Conservation (phyloP, 2,888 invertebrate genomes). For the Buathra laborator region DNA sequence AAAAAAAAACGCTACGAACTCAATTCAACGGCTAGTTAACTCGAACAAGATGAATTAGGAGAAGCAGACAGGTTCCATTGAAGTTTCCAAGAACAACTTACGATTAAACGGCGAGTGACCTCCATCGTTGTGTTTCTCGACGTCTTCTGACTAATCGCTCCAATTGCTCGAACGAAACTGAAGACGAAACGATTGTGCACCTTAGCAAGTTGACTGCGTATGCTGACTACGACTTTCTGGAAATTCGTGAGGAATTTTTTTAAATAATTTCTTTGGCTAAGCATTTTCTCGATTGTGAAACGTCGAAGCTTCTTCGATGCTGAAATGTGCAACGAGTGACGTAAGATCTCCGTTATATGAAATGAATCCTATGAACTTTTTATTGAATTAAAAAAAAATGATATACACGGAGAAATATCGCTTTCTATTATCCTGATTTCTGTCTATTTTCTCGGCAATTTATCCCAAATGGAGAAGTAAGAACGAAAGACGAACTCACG, state of each 20-base stretch:
- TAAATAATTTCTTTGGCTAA: slow-evolving; percentile 18
- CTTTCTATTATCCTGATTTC: background rate
- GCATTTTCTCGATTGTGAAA: slow-evolving; percentile 49
- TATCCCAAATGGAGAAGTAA: slow-evolving; percentile 22
- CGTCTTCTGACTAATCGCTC: slow-evolving; percentile 48
- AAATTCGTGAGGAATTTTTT: background rate
- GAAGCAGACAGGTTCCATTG: background rate
- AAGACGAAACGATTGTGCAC: slow-evolving; percentile 23
- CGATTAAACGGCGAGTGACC: slow-evolving; percentile 32
- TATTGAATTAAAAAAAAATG: background rate
- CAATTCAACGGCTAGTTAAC: background rate
- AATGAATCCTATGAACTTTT: background rate
- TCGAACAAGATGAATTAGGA: background rate
- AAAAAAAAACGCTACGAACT: background rate
- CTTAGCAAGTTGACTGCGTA: slow-evolving; percentile 47
- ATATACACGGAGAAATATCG: background rate
- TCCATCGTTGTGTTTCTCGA: slow-evolving; percentile 52
- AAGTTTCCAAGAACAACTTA: slow-evolving; percentile 38
- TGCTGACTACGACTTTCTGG: slow-evolving; percentile 48
- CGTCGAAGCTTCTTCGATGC: background rate
- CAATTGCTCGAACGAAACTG: slow-evolving; percentile 63
- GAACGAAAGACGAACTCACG: slow-evolving; percentile 41
- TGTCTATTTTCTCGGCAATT: slow-evolving; percentile 37
- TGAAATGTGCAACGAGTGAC: background rate
- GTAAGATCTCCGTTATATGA: background rate